Evolutionary conservation across 92 coral and sea anemone genomes (phyloP).

Genomic region (Montipora capitata): DNA sequence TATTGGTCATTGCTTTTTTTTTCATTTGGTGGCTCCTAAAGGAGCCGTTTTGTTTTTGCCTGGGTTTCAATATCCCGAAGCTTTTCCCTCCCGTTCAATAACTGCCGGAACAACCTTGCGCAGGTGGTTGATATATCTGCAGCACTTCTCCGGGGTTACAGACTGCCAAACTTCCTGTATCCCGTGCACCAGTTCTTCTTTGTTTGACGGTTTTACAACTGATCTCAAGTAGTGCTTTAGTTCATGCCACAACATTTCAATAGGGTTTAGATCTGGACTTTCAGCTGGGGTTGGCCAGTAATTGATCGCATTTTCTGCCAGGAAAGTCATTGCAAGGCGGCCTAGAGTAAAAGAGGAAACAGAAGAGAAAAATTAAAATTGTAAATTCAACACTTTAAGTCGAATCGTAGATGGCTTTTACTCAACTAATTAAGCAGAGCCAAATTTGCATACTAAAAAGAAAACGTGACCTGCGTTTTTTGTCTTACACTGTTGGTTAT

Average conservation of each 20-base stretch:
- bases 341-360: too few species aligned
- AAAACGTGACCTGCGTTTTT: too few species aligned
- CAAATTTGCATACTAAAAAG: too few species aligned
- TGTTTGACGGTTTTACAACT: slow-evolving; percentile 58
- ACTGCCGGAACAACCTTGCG: slow-evolving; percentile 50
- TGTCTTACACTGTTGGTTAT: too few species aligned
- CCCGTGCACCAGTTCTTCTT: slow-evolving; percentile 54
- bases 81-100: slow-evolving; percentile 33
- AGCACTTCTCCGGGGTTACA: slow-evolving; percentile 39
- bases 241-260: slow-evolving; percentile 54
- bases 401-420: too few species aligned
- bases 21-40: slow-evolving; percentile 93
- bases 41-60: slow-evolving; percentile 87
- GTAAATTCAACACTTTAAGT: too few species aligned
- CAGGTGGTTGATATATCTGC: slow-evolving; percentile 32
- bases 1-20: too few species aligned
- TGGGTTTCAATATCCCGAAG: slow-evolving; percentile 43
- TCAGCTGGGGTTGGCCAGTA: slow-evolving; percentile 60
- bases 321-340: slow-evolving; percentile 31
- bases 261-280: slow-evolving; percentile 65
- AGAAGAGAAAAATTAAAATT: too few species aligned
- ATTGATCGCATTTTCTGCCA: slow-evolving; percentile 6
- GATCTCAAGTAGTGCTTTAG: slow-evolving; percentile 20
- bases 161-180: slow-evolving; percentile 47
- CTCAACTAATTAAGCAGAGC: too few species aligned